phyloP scores from a whole-genome alignment of 2,113 vertebrate species.

The Tonatia bakeri region DNA sequence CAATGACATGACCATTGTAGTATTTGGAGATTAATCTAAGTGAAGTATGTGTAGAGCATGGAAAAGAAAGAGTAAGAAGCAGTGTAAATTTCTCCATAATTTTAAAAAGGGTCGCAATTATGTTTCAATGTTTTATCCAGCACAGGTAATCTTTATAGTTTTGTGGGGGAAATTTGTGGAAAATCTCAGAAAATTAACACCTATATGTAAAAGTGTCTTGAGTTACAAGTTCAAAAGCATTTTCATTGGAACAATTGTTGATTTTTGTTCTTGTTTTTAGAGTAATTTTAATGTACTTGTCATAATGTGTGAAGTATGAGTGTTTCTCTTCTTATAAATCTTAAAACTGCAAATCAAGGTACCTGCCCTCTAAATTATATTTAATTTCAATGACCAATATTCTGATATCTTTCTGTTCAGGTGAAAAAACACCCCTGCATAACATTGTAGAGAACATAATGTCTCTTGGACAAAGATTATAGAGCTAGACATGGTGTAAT shows the following conservation, averaged over 20 bases:
- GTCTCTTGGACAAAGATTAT: neutral
- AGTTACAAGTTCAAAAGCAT: constrained; percentile 34
- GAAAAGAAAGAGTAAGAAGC: neutral
- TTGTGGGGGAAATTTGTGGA: neutral
- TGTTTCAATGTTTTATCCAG: neutral
- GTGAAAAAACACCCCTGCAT: neutral
- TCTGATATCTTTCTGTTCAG: neutral
- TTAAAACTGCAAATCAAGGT: constrained; percentile 21
- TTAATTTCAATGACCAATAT: neutral
- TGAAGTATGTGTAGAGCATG: neutral
- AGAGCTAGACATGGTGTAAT: neutral
- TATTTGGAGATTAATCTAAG: neutral
- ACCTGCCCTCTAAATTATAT: neutral
- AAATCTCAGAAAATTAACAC: constrained; percentile 10
- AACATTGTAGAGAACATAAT: neutral
- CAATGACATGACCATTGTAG: neutral
- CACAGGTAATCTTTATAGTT: neutral
- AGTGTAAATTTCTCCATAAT: neutral
- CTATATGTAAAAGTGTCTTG: neutral
- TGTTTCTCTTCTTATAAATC: constrained; percentile 50
- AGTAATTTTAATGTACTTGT: constrained; percentile 62
- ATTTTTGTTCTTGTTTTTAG: constrained; percentile 66
- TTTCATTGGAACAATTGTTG: constrained; percentile 65
- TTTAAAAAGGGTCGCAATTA: neutral
- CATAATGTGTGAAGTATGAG: neutral